Conservation (phyloP, 2,797 vertebrate genomes). For the Squalus acanthias region DNA sequence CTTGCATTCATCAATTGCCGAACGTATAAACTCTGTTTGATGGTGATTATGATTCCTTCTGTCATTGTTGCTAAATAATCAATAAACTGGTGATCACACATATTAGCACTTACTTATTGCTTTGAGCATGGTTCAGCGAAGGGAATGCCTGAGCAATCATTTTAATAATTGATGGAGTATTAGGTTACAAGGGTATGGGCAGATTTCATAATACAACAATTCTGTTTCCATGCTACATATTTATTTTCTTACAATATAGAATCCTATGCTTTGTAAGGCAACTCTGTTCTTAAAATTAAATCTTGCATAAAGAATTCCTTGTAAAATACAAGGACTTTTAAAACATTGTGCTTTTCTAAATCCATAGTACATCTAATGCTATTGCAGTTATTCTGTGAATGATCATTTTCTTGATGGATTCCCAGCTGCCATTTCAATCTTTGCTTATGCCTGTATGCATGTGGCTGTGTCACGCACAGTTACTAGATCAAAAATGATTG, state of each 20-base stretch:
- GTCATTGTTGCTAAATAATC: neutral
- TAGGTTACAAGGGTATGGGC: neutral
- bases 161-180: neutral
- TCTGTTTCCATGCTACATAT: neutral
- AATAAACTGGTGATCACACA: neutral
- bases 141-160: neutral
- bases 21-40: neutral
- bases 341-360: neutral
- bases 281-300: neutral
- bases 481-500: neutral
- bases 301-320: neutral
- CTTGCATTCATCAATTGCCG: neutral
- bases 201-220: neutral
- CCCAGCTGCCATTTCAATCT: neutral
- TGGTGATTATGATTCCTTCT: neutral
- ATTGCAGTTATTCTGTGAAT: neutral
- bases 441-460: neutral
- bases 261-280: neutral
- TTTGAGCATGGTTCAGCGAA: neutral
- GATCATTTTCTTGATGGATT: neutral
- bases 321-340: neutral
- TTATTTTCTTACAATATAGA: neutral
- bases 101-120: neutral
- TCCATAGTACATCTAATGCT: too few relatives aligned
- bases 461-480: neutral